These are phyloP conservation scores for Syngnathoides biaculeatus DNA, from an alignment of 2,113 vertebrate species.

Conservation along the genomic window DNA sequence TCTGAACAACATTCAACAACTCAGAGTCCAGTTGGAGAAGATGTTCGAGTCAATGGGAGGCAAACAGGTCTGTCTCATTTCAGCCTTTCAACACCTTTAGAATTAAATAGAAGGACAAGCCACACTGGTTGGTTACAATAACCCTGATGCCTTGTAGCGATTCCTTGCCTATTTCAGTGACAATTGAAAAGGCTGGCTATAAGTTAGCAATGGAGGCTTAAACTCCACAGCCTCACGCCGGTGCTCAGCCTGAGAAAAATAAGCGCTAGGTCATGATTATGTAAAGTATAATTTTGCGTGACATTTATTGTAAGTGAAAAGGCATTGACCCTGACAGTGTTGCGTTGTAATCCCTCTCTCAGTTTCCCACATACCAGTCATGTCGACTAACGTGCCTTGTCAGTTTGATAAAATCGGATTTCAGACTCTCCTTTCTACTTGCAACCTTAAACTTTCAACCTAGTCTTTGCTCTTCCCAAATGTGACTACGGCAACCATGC, in stretches of 20 bases:
- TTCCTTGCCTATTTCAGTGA: conserved; percentile 19
- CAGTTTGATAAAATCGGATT: conserved; percentile 18
- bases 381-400: conserved; percentile 28
- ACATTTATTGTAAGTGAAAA: conserved; percentile 41
- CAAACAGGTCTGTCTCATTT: conserved; percentile 81
- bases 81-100: not conserved
- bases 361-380: conserved; percentile 8
- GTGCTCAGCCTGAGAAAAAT: conserved; percentile 11
- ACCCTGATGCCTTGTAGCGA: not conserved
- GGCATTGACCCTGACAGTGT: conserved; percentile 37
- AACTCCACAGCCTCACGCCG: conserved; percentile 5
- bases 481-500: conserved; percentile 5
- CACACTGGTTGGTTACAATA: not conserved
- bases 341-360: conserved; percentile 14
- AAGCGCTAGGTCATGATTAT: conserved; percentile 25
- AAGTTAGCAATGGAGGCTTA: conserved; percentile 11
- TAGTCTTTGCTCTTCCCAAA: conserved; percentile 3
- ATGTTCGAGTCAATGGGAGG: conserved; percentile 99
- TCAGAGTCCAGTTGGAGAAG: conserved; percentile 95
- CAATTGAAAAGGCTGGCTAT: conserved; percentile 6
- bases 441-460: conserved; percentile 8
- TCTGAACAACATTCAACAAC: conserved; percentile 96
- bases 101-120: too few relatives aligned
- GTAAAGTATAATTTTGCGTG: conserved; percentile 31
- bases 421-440: conserved; percentile 3